Base-by-base conservation (phyloP, 1,140 invertebrate genomes). In the Amphibalanus amphitrite region DNA sequence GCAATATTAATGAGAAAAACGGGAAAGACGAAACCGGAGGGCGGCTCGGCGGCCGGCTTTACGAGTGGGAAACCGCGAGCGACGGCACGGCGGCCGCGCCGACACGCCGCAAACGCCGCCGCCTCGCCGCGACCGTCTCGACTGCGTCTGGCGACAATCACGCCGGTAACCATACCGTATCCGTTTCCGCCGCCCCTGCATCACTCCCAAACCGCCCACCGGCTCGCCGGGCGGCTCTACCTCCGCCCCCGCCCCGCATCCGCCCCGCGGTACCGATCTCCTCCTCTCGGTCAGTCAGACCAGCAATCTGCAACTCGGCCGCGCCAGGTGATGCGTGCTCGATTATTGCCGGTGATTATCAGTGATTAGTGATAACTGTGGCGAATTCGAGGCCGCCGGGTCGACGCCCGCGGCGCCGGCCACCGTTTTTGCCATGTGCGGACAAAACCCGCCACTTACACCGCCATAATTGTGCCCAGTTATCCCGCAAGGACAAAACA, bases 321-420 rank as follows among this genome's bases (percentile, higher is more conserved):
- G n/a, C n/a, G n/a, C n/a, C 23, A 17, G 23, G 47, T 59, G 47
- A 59, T 59, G 33, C 47, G 47, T n/a, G n/a, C 6, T 20, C 10
- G 10, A 59, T 59, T 59, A 59, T 59, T 59, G 47, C 20, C 47
- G 47, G 47, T 59, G 47, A 59, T 59, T 59, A 59, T 59, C 20
- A 59, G 47, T 59, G 47, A 59, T 59, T 59, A 59, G 47, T 59
- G 47, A 59, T 59, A 59, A 59, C 47, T 59, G 47, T 59, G 47
- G 47, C 47, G 20, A 59, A 59, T 59, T 20, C 47, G 47, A 59
- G 47, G 47, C 47, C 13, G 17, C 17, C 47, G 47, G 47, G 47
- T 59, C 47, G 47, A 59, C 47, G 47, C 47, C 47, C 47, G 47
- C 10, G 47, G 47, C 20, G 1, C 20, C 13, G n/a, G 33, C 33